Percentiles rank a stretch among this genome's conserved stretches.
Conservation (phyloP, 2,113 vertebrate species). For the Myocastor coypus region DNA sequence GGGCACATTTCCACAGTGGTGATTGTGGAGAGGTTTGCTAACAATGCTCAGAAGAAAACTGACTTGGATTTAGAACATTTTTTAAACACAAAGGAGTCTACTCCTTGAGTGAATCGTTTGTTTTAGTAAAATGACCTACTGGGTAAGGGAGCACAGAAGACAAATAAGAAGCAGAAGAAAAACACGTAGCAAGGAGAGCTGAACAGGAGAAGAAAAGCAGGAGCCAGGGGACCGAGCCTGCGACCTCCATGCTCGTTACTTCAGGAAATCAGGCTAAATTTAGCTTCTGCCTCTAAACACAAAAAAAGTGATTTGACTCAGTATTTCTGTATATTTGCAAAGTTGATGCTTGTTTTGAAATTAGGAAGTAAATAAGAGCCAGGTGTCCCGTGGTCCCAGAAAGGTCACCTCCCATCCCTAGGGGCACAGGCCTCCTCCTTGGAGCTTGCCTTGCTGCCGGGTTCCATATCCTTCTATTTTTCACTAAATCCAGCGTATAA, state of each 20-base stretch:
- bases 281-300: neutral
- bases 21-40: neutral
- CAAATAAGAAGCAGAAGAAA: neutral
- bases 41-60: neutral
- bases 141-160: neutral
- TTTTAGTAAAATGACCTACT: neutral
- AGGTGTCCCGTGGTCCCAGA: neutral
- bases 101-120: neutral
- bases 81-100: neutral
- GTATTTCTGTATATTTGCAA: neutral
- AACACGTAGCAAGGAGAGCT: neutral
- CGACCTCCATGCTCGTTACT: neutral
- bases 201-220: neutral
- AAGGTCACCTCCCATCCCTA: neutral
- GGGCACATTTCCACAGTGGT: neutral
- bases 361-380: neutral
- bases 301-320: neutral
- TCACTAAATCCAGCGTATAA: slow-evolving; percentile 51
- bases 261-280: neutral
- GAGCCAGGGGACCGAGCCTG: neutral
- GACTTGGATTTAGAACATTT: neutral
- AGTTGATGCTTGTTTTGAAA: neutral
- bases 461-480: slow-evolving; percentile 6
- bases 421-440: neutral
- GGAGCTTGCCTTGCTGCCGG: slow-evolving; percentile 23